These are phyloP conservation scores for Eristalinus sepulchralis DNA, from an alignment of 2,888 invertebrate species.

Conservation along the genomic window DNA sequence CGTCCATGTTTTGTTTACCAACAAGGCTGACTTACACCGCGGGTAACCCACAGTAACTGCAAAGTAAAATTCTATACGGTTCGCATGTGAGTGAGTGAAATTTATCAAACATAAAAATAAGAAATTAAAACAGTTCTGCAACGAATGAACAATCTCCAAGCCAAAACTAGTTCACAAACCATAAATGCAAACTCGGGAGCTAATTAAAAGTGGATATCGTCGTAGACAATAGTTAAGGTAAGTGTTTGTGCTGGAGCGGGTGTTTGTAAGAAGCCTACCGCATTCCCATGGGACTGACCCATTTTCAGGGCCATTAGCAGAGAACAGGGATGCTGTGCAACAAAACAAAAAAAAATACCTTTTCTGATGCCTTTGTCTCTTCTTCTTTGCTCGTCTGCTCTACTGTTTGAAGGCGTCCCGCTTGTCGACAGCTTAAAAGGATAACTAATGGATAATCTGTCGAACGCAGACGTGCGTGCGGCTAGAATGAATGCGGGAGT, in stretches of 20 bases:
- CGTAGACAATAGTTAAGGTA: slow-evolving; percentile 3
- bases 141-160: slow-evolving; percentile 17
- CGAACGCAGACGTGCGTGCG: neutral
- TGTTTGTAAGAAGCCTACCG: neutral
- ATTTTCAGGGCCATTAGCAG: neutral
- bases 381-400: slow-evolving; percentile 2
- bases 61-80: slow-evolving; percentile 31
- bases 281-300: slow-evolving; percentile 20
- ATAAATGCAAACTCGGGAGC: neutral
- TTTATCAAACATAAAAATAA: slow-evolving; percentile 15
- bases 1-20: slow-evolving; percentile 64
- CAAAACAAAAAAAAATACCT: slow-evolving; percentile 25
- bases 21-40: slow-evolving; percentile 44
- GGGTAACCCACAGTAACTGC: slow-evolving; percentile 55
- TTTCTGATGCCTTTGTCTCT: slow-evolving; percentile 19
- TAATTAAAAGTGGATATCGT: slow-evolving; percentile 31
- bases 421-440: slow-evolving; percentile 42
- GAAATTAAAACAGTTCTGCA: slow-evolving; percentile 8
- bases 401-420: slow-evolving; percentile 31
- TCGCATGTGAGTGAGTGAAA: slow-evolving; percentile 30
- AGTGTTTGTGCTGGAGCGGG: slow-evolving; percentile 14
- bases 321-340: neutral
- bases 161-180: slow-evolving; percentile 32
- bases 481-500: neutral
- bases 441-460: slow-evolving; percentile 36